These are phyloP conservation scores for Cosmia trapezina DNA, from an alignment of 2,888 invertebrate species.

Conservation along the genomic window DNA sequence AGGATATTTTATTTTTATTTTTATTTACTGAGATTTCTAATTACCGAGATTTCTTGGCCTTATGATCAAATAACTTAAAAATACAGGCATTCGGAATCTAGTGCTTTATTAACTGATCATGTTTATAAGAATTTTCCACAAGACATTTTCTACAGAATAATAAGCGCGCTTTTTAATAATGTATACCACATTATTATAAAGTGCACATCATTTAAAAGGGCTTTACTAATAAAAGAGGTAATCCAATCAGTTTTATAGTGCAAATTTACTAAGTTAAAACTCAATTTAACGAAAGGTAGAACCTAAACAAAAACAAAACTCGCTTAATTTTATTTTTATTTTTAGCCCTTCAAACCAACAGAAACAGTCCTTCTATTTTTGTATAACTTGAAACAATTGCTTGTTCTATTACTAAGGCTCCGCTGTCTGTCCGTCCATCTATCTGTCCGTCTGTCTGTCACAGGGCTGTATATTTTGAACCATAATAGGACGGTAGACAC, in stretches of 20 bases:
- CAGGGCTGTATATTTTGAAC: not conserved
- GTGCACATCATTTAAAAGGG: too few relatives aligned
- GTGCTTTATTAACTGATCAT: not conserved
- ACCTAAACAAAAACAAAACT: conserved; percentile 9
- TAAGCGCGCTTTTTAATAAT: not conserved
- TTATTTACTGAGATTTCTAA: too few relatives aligned
- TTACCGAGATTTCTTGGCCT: not conserved
- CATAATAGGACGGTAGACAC: too few relatives aligned
- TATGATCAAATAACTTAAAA: not conserved
- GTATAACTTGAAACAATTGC: not conserved
- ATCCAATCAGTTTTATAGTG: conserved; percentile 21
- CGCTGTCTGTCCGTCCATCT: too few relatives aligned
- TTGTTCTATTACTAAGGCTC: conserved; percentile 1
- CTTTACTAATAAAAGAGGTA: conserved; percentile 4
- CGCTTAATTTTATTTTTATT: conserved; percentile 7
- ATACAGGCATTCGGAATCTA: not conserved
- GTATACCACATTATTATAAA: not conserved
- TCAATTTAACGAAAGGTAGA: conserved; percentile 11
- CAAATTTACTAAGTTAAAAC: not conserved
- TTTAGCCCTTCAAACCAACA: not conserved
- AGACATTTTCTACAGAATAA: not conserved
- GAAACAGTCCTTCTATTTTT: not conserved
- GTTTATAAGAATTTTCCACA: not conserved
- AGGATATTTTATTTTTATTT: too few relatives aligned
- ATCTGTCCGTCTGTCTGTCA: not conserved